These are phyloP conservation scores for Stegana nigrithorax DNA, from an alignment of 2,888 invertebrate genomes.

Conservation along the genomic window DNA sequence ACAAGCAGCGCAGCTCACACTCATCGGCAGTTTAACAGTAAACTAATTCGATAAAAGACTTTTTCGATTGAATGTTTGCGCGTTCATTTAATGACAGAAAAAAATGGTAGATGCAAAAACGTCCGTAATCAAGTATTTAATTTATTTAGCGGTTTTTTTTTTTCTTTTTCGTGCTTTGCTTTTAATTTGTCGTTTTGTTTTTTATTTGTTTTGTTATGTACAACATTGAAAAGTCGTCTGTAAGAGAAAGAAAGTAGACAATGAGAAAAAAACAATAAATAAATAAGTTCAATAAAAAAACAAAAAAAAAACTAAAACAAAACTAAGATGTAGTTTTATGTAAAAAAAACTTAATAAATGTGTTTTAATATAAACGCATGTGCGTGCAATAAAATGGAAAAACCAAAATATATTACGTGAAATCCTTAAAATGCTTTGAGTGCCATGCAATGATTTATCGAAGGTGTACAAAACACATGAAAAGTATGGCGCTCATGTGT, in stretches of 20 bases:
- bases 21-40: background rate
- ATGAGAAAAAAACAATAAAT: constrained; percentile 54
- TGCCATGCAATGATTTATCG: too few species aligned
- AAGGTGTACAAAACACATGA: too few species aligned
- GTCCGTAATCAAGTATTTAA: too few species aligned
- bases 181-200: constrained; percentile 23
- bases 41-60: background rate
- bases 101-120: too few species aligned
- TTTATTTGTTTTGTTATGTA: constrained; percentile 11
- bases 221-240: constrained; percentile 42
- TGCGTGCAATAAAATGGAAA: background rate
- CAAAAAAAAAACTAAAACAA: background rate
- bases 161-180: too few species aligned
- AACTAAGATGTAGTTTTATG: background rate
- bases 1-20: background rate
- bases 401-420: background rate
- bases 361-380: background rate
- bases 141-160: too few species aligned
- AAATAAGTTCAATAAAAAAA: constrained; percentile 36
- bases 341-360: background rate
- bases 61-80: constrained; percentile 26
- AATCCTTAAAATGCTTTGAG: too few species aligned
- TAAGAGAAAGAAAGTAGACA: constrained; percentile 52
- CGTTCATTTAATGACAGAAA: background rate
- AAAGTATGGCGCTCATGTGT: too few species aligned